These are phyloP conservation scores for Tipula lateralis DNA, from an alignment of 2,888 invertebrate genomes.

Conservation along the genomic window DNA sequence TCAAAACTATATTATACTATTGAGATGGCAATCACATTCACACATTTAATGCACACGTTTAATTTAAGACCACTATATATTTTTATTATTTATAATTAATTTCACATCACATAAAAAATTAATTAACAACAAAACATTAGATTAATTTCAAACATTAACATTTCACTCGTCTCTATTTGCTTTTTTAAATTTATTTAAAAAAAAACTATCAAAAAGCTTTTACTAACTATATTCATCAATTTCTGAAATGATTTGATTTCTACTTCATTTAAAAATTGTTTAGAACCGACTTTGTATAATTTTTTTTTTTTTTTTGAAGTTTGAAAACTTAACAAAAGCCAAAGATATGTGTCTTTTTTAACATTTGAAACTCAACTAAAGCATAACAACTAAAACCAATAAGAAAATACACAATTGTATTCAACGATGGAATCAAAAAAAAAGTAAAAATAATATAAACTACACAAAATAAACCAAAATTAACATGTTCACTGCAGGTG, in stretches of 20 bases:
- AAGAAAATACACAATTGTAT: background rate
- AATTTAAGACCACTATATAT: background rate
- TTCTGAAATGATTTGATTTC: background rate
- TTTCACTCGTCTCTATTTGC: constrained; percentile 5
- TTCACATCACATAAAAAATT: background rate
- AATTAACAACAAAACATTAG: background rate
- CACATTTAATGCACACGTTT: background rate
- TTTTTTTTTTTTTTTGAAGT: constrained; percentile 3
- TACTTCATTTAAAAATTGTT: background rate
- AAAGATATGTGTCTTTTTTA: constrained; percentile 24
- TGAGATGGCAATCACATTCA: background rate
- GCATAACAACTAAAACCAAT: constrained; percentile 24
- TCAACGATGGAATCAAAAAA: background rate
- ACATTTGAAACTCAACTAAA: constrained; percentile 27
- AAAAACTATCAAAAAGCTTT: background rate
- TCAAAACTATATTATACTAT: background rate
- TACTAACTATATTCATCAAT: background rate
- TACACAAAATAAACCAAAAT: background rate
- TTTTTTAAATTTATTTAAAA: background rate
- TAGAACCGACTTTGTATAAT: background rate
- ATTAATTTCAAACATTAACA: constrained; percentile 11
- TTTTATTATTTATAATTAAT: background rate
- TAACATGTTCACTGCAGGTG: background rate
- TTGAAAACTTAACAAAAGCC: constrained; percentile 21
- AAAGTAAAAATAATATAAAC: background rate